A percentile compares a stretch with the other conserved stretches of the same genome.
Conservation (phyloP, 2,113 vertebrate genomes). For the Thermophis baileyi region DNA sequence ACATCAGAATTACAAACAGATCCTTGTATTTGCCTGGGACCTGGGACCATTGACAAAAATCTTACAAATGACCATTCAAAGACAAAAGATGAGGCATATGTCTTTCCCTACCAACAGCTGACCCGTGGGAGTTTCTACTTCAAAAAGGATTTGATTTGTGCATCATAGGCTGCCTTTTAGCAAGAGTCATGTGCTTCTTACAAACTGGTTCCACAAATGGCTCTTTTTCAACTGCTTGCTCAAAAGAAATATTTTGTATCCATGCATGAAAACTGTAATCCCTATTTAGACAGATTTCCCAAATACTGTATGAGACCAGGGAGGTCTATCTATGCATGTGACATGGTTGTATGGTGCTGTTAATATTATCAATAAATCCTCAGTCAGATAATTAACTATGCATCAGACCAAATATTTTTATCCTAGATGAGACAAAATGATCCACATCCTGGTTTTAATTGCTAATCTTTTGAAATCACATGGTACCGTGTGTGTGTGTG, state of each 20-base stretch:
- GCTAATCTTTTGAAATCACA: not conserved
- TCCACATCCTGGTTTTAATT: constrained; percentile 4
- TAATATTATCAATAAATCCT: not conserved
- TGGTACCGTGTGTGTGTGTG: not conserved
- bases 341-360: not conserved
- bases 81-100: not conserved
- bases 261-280: not conserved
- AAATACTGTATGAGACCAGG: not conserved
- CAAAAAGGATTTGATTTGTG: not conserved
- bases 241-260: not conserved
- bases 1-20: not conserved
- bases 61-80: not conserved
- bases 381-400: not conserved
- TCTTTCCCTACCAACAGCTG: not conserved
- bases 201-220: not conserved
- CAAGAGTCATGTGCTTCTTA: fast-evolving
- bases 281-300: not conserved
- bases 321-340: not conserved
- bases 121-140: not conserved
- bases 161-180: not conserved
- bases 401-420: not conserved
- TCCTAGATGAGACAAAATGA: not conserved
- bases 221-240: not conserved
- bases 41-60: not conserved
- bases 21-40: not conserved